Conservation (phyloP, 1,140 invertebrate species). For the Pollicipes pollicipes region DNA sequence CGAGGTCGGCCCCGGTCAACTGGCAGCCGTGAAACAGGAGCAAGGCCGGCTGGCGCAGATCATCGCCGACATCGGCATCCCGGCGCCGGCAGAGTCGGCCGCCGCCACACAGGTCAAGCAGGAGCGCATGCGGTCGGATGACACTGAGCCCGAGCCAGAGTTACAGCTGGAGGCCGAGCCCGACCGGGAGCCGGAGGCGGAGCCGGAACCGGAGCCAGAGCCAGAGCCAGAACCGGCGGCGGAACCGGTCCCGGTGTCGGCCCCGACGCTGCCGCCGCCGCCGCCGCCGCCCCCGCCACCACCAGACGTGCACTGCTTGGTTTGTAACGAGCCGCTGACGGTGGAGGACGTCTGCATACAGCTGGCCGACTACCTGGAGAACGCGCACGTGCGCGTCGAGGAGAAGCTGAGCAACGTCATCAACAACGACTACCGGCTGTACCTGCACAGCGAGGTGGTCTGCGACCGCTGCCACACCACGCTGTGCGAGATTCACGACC, state of each 20-base stretch:
- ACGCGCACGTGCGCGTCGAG: not conserved
- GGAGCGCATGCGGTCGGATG: not conserved
- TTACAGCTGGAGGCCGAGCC: too few relatives aligned
- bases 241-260: too few relatives aligned
- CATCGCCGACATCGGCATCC: too few relatives aligned
- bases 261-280: too few relatives aligned
- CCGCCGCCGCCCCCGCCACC: too few relatives aligned
- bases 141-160: not conserved
- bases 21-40: too few relatives aligned
- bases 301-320: not conserved
- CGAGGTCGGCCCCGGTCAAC: too few relatives aligned
- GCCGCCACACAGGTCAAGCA: not conserved
- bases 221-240: too few relatives aligned
- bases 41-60: not conserved
- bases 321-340: not conserved
- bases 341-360: not conserved
- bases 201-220: too few relatives aligned
- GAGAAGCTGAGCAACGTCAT: not conserved
- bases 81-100: too few relatives aligned
- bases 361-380: not conserved
- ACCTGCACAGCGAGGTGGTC: constrained; percentile 4
- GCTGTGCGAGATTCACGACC: not conserved
- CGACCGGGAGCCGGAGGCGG: not conserved
- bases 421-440: constrained; percentile 5
- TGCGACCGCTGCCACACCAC: not conserved